phyloP scores from a whole-genome alignment of 2,888 invertebrate genomes.

The Ophonus ardosiacus region DNA sequence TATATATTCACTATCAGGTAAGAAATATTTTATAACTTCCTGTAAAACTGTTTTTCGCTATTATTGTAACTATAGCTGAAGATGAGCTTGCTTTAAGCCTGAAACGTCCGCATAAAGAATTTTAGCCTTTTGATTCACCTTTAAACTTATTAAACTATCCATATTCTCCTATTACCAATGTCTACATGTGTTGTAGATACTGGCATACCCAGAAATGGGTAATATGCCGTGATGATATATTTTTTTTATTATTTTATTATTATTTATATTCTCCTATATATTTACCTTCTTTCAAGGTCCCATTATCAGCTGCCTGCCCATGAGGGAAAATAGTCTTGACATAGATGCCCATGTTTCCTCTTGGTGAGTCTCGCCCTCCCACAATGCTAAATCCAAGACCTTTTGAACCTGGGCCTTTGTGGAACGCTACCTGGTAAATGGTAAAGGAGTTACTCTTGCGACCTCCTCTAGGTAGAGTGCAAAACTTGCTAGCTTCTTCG shows the following conservation, averaged over 20 bases:
- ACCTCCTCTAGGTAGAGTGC: conserved; percentile 79
- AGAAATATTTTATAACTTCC: no score
- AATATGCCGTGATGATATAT: no score
- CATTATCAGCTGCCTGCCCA: conserved; percentile 91
- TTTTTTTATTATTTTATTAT: not conserved
- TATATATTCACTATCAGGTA: no score
- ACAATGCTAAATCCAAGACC: conserved; percentile 94
- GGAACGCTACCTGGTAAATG: conserved; percentile 78
- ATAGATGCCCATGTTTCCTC: conserved; percentile 92
- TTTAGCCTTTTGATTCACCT: no score
- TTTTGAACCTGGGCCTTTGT: conserved; percentile 90
- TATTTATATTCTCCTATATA: not conserved
- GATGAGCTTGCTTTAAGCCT: no score
- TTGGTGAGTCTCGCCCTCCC: conserved; percentile 90
- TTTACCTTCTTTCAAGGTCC: conserved; percentile 88
- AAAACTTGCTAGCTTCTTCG: conserved; percentile 79
- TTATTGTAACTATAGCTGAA: no score
- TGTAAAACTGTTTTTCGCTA: no score
- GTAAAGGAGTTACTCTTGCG: conserved; percentile 75
- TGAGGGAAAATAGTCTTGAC: conserved; percentile 91
- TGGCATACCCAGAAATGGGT: no score
- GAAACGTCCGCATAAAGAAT: no score
- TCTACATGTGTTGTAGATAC: no score
- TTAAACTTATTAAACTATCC: no score
- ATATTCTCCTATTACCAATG: no score